Conservation (phyloP, 2,113 vertebrate genomes). For the Apeltes quadracus region DNA sequence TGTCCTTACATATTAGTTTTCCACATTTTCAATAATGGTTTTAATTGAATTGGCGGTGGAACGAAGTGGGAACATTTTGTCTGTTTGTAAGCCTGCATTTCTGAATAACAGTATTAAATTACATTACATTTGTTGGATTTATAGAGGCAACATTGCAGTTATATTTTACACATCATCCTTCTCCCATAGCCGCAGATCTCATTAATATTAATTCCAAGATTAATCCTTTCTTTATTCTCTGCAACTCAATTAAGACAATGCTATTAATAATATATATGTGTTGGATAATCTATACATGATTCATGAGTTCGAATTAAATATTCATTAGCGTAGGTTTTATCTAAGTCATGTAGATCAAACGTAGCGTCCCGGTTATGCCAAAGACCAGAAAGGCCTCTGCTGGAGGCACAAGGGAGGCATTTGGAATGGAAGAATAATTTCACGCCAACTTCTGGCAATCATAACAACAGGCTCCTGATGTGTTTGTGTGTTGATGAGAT, state of each 20-base stretch:
- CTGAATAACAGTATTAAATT: slow-evolving; percentile 41
- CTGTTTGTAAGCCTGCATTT: slow-evolving; percentile 9
- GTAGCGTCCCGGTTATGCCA: slow-evolving; percentile 42
- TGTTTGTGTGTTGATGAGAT: slow-evolving; percentile 56
- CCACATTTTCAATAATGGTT: slow-evolving; percentile 25
- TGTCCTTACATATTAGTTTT: slow-evolving; percentile 5
- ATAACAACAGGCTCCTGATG: slow-evolving; percentile 39
- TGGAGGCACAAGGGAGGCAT: slow-evolving; percentile 26
- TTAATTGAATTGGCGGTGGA: slow-evolving; percentile 43
- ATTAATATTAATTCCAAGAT: slow-evolving; percentile 80
- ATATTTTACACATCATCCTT: slow-evolving; percentile 39
- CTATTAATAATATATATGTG: slow-evolving; percentile 84
- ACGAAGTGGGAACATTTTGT: slow-evolving; percentile 17
- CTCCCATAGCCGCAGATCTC: slow-evolving; percentile 46
- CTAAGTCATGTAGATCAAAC: slow-evolving; percentile 68
- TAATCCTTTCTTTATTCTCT: slow-evolving; percentile 78
- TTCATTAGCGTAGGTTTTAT: slow-evolving; percentile 74
- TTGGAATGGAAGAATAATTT: slow-evolving; percentile 48
- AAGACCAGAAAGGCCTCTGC: slow-evolving; percentile 2
- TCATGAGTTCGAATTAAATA: slow-evolving; percentile 80
- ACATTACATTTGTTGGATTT: slow-evolving; percentile 36
- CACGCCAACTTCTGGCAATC: slow-evolving; percentile 26
- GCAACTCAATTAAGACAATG: slow-evolving; percentile 82
- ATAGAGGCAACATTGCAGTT: slow-evolving; percentile 43
- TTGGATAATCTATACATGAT: slow-evolving; percentile 80